Evolutionary conservation across 2,113 vertebrate species (phyloP).

Genomic region (Sceloporus tristichus): DNA sequence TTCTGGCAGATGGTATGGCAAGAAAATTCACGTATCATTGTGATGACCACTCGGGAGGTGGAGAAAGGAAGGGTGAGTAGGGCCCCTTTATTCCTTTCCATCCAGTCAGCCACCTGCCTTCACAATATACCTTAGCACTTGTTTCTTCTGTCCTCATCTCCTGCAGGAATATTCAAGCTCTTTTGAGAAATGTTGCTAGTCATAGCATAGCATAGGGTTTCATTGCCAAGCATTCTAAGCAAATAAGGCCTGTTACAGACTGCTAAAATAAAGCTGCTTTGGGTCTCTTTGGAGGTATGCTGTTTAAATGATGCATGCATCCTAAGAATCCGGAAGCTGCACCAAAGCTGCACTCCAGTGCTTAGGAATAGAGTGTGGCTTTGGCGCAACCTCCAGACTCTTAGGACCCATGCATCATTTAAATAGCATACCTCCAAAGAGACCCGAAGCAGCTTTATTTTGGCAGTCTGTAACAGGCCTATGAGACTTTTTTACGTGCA

Average conservation of each 20-base stretch:
- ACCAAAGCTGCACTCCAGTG: too few species aligned
- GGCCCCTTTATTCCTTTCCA: neutral
- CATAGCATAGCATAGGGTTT: neutral
- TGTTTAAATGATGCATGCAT: too few species aligned
- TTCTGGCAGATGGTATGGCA: constrained; percentile 99
- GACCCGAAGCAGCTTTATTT: too few species aligned
- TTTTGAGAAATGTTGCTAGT: neutral
- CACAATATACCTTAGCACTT: neutral
- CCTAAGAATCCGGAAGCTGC: too few species aligned
- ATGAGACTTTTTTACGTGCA: neutral
- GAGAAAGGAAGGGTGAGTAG: constrained; percentile 93
- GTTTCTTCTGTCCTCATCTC: neutral
- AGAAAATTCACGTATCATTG: constrained; percentile 87
- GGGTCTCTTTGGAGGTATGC: too few species aligned
- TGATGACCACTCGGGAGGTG: constrained; percentile 97
- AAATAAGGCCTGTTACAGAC: too few species aligned
- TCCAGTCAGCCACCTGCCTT: neutral
- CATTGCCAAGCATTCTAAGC: neutral
- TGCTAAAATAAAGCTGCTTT: too few species aligned
- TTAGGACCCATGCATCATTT: too few species aligned
- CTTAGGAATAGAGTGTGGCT: too few species aligned
- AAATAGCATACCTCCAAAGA: too few species aligned
- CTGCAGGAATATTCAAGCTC: neutral
- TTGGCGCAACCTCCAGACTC: too few species aligned
- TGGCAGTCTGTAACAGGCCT: too few species aligned